Conservation (phyloP, 1,140 invertebrate genomes). For the Armadillidium nasatum region DNA sequence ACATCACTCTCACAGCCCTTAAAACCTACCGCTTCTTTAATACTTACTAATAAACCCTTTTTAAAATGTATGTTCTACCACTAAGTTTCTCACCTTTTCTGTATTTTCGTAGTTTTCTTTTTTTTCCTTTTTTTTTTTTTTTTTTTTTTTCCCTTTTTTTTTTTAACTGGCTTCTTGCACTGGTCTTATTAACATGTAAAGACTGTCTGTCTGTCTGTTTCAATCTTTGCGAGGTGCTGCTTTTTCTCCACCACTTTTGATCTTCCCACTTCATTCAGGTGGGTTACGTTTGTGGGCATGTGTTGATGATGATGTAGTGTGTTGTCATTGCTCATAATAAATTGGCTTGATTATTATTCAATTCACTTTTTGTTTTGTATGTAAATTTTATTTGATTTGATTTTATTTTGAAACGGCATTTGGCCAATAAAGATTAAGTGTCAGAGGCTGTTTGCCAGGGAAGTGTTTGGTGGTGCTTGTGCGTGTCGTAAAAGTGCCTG, state of each 20-base stretch:
- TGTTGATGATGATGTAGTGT: background rate
- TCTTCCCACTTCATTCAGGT: background rate
- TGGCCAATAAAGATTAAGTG: slow-evolving; percentile 26
- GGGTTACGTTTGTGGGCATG: slow-evolving; percentile 5
- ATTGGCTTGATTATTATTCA: too few species aligned
- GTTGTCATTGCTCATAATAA: background rate
- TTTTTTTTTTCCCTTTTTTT: background rate
- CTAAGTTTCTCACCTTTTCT: background rate
- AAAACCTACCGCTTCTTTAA: slow-evolving; percentile 3
- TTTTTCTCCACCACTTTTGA: background rate
- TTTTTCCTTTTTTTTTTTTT: background rate
- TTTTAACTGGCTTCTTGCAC: background rate
- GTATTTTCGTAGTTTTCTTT: background rate
- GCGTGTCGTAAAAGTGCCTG: slow-evolving; percentile 32
- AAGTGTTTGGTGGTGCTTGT: slow-evolving; percentile 29
- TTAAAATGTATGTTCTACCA: too few species aligned
- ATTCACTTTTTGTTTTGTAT: too few species aligned
- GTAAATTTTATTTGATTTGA: too few species aligned
- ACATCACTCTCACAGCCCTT: slow-evolving; percentile 3
- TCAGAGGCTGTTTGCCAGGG: slow-evolving; percentile 32
- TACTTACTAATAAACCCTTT: background rate
- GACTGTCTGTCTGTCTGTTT: background rate
- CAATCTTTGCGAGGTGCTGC: background rate
- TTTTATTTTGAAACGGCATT: too few species aligned
- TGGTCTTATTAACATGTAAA: too few species aligned